Evolutionary conservation across 1,140 invertebrate species (phyloP), one percentile per base, ranked within the genome.

Genomic region (Drosophila suzukii): DNA sequence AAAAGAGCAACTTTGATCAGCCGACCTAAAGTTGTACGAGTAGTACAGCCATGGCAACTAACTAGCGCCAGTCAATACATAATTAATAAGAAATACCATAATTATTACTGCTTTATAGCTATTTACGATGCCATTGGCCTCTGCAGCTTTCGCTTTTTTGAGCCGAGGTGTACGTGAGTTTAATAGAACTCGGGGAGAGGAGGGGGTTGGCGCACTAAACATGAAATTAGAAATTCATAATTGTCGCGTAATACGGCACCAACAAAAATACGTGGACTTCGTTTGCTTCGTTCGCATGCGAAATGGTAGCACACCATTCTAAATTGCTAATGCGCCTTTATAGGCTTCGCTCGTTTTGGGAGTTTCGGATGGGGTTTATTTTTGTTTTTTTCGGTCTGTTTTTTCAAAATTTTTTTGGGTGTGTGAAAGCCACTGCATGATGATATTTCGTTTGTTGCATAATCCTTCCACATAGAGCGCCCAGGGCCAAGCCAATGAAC

Each of bases 361-460:
- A 38, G 38, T 17, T 47, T 67, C 24, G 32, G 11, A 49, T 30
- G 55, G 51, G 51, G 30, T 56, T 71, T 49, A 55, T 68, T 47
- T 36, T 59, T 41, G 5, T 38, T 32, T 41, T 32, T 41, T 34
- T 47, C 7, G 1, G 24, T 24, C 46, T 43, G 1, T 20, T 20
- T 10, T 34, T 10, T 7, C 24, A 36, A 36, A 36, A 8, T 41
- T n/a, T 27, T 17, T 58, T 39, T n/a, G 44, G 38, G 8, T 67
- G 41, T 84, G 61, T 78, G 72, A 80, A 76, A 82, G 80, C 73
- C 77, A 57, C 59, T 60, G 70, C 36, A 60, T 75, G 76, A 88
- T 88, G 83, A 88, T 88, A 88, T 88, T 88, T 88, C 79, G 65
- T 89, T 88, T 88, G 63, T 88, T 88, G 76, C 83, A 88, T 88